Evolutionary conservation across 2,113 vertebrate species (phyloP), one percentile per base, ranked within the genome.

Genomic region (Lota lota): DNA sequence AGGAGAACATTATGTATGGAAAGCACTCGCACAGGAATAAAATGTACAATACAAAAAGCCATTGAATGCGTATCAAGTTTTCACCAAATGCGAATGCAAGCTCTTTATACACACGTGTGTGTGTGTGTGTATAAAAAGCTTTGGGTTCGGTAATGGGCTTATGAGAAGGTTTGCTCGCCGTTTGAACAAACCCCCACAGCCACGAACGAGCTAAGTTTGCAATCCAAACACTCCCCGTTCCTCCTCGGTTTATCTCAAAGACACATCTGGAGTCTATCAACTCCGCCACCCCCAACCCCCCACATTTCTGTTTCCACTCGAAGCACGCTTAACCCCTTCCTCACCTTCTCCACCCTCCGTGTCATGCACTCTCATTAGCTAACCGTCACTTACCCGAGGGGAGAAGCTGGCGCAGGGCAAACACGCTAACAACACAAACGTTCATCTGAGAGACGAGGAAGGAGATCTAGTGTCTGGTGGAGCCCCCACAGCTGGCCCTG

Each of bases 211-310:
- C 87, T 88, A 70, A 83, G 82, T 87, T 88, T 81, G 81, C 88
- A 92, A 91, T 77, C 85, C 90, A 91, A 93, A 92, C 91, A 92
- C 90, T 89, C 88, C 85, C 85, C 81, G 81, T 86, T 88, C 88
- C 90, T 91, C 87, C 80, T 47, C 6, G 90, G 90, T 92, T 93
- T 93, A 93, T 92, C 91, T 91, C 82, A 90, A 83, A 91, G 87
- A 85, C 90, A 92, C 90, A 93, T 93, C 92, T 93, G 93, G 93
- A 92, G 86, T 91, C 91, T 90, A 92, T 93, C 92, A 93, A 91
- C 89, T 88, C 76, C 77, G 82, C 82, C 83, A 17, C 51, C 72
- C 67, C 59, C 61, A 61, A 61, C 78, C 85, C 87, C 75, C 81
- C 78, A 73, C 81, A 77, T 66, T 82, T 85, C 83, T 85, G 81